Evolutionary conservation across 2,888 invertebrate species (phyloP).

Genomic region (Luperina nickerlii): DNA sequence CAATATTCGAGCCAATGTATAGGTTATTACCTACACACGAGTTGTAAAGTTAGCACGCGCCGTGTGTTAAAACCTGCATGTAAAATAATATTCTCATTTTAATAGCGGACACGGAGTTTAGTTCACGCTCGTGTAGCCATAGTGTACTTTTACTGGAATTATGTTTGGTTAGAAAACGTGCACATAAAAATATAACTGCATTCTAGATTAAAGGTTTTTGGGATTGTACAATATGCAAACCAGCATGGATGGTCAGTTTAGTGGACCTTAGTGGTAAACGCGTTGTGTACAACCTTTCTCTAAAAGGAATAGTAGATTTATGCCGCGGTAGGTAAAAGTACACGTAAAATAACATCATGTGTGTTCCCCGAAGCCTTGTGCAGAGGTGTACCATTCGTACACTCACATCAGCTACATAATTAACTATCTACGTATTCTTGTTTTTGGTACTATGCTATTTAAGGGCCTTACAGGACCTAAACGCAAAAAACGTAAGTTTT

Average conservation of each 20-base stretch:
- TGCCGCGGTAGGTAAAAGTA: background rate
- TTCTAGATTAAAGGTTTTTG: background rate
- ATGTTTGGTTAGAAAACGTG: background rate
- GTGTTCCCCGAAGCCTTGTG: background rate
- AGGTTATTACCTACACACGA: background rate
- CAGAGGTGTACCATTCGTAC: background rate
- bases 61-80: background rate
- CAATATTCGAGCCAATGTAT: too few species aligned
- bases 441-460: background rate
- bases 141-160: background rate
- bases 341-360: background rate
- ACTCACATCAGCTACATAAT: background rate
- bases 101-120: background rate
- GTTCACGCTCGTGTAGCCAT: conserved; percentile 18
- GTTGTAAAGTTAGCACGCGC: conserved; percentile 12
- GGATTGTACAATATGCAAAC: background rate
- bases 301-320: background rate
- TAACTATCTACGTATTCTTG: background rate
- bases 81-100: background rate
- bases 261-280: background rate
- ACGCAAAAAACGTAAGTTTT: too few species aligned
- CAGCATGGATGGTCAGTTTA: background rate
- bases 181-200: background rate
- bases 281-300: background rate
- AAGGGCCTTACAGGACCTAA: too few species aligned